Percentiles rank a stretch among this genome's conserved stretches.
Conservation (phyloP, 1,140 invertebrate species). For the Cyrtorhinus lividipennis region DNA sequence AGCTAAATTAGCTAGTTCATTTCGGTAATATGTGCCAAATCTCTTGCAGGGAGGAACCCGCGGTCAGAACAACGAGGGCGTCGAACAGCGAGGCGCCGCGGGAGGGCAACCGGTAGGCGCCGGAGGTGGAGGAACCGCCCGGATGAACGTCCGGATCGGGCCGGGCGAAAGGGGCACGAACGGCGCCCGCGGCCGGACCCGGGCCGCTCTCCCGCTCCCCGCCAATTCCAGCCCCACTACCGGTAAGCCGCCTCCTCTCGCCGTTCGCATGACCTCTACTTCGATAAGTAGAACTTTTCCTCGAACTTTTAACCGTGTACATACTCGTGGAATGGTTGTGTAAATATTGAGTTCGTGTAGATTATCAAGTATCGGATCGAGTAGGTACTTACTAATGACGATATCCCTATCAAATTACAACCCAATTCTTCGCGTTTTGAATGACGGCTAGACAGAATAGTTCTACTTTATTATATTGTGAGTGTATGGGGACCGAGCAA, state of each 20-base stretch:
- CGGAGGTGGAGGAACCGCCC: not conserved
- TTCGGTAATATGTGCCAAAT: too few relatives aligned
- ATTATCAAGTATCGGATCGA: not conserved
- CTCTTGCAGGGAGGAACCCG: constrained; percentile 19
- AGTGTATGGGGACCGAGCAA: too few relatives aligned
- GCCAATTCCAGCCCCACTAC: not conserved
- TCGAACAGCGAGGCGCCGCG: not conserved
- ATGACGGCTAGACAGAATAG: too few relatives aligned
- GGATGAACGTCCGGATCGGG: not conserved
- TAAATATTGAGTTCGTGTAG: not conserved
- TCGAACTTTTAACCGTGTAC: not conserved
- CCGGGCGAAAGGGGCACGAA: constrained; percentile 12
- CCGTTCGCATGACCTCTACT: not conserved
- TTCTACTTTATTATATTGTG: too few relatives aligned
- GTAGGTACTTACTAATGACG: not conserved
- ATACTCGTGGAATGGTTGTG: not conserved
- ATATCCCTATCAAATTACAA: too few relatives aligned
- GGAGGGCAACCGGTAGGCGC: not conserved
- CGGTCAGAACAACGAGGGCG: not conserved
- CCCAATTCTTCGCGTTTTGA: too few relatives aligned
- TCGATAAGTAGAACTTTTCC: not conserved
- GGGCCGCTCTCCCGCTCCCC: constrained; percentile 1
- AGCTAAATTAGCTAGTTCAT: too few relatives aligned
- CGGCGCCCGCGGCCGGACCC: constrained; percentile 6
- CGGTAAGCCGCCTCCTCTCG: not conserved